These are phyloP conservation scores for Drosophila insularis DNA, from an alignment of 1,140 invertebrate species.

Conservation along the genomic window DNA sequence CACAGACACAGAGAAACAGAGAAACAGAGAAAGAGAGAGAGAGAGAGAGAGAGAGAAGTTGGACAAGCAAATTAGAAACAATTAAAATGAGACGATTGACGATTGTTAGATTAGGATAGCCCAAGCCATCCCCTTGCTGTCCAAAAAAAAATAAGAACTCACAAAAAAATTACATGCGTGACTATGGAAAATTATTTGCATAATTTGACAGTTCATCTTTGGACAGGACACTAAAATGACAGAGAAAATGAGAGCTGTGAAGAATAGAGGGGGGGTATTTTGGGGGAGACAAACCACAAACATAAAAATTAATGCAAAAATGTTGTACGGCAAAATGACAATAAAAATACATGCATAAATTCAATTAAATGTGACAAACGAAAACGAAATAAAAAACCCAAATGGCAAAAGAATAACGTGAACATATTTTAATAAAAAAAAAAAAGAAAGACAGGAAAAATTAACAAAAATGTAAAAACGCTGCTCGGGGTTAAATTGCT, in stretches of 20 bases:
- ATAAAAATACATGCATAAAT: conserved; percentile 79
- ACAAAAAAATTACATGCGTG: conserved; percentile 55
- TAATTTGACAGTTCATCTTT: conserved; percentile 76
- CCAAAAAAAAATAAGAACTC: neutral
- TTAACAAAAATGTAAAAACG: conserved; percentile 33
- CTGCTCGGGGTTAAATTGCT: conserved; percentile 61
- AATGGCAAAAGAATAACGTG: conserved; percentile 21
- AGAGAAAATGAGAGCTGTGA: neutral
- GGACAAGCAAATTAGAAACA: conserved; percentile 70
- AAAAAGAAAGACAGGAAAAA: conserved; percentile 33
- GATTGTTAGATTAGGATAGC: conserved; percentile 50
- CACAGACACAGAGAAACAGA: neutral
- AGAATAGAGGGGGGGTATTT: neutral
- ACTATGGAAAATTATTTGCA: conserved; percentile 80
- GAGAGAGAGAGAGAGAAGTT: neutral
- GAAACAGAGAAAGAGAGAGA: too few species aligned
- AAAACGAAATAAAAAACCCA: conserved; percentile 35
- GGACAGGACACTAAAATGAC: conserved; percentile 37
- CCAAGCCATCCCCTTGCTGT: neutral
- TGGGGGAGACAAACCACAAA: conserved; percentile 53
- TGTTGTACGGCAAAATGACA: conserved; percentile 62
- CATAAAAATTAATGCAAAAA: conserved; percentile 81
- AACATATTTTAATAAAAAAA: conserved; percentile 1
- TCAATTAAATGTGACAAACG: conserved; percentile 80
- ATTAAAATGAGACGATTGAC: conserved; percentile 61